Base-by-base conservation (phyloP, 1,140 invertebrate genomes). In the Lordiphosa collinella region DNA sequence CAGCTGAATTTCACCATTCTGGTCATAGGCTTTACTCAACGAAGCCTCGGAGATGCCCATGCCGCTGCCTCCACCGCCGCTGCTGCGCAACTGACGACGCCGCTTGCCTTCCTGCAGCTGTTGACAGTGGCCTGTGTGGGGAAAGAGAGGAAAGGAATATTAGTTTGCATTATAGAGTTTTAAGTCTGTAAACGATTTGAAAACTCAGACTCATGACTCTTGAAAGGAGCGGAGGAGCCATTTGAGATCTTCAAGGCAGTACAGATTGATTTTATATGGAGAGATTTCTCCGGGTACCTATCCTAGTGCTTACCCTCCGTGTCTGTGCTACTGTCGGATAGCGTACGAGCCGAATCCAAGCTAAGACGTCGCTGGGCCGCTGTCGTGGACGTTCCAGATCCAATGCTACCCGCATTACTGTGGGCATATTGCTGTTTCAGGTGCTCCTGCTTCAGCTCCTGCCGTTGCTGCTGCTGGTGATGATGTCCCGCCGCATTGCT, bases 1-100 rank as follows among this genome's bases (percentile, higher is more conserved):
- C 89, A 94, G 91, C 90, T 94, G 92, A 71, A 95, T 95, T 90
- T 95, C 94, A 56, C 93, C 92, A 89, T 95, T 88, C 60, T 88
- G 87, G 43, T 88, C 87, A 11, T 78, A 87, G 34, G 55, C 50
- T 41, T 68, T 69, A 49, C 58, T 40, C 34, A 82, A n/a, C 5
- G 52, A 62, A 40, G 50, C 43, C 4, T 78, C 73, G 2, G 47
- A 43, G 31, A 3, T 7, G 25, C 44, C 50, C 2, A 54, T 50
- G 11, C 48, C 65, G 37, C 66, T 57, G n/a, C 56, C 59, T 8
- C 44, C 66, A 1, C 61, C 56, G 5, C 43, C 53, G 29, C 55
- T 70, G 72, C 92, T 71, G 29, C 74, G 86, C 36, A 79, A 48
- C 37, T 70, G 79, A 2, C 88, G 73, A 1, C 88, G 70, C 38